phyloP scores from a whole-genome alignment of 1,140 invertebrate genomes.

The Archegozetes longisetosus region DNA sequence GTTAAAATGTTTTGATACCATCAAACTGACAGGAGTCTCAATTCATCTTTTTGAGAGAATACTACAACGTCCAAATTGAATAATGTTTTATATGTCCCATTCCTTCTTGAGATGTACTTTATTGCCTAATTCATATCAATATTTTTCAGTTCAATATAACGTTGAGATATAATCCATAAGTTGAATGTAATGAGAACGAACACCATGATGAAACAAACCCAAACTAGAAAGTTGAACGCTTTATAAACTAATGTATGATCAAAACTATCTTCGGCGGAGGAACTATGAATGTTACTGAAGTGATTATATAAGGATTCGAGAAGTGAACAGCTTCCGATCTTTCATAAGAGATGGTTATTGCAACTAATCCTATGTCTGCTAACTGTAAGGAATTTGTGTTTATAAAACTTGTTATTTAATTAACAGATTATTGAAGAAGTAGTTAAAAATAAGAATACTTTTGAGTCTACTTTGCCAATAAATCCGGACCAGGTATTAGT shows the following conservation, averaged over 20 bases:
- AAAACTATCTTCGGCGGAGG: not conserved
- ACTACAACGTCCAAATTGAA: no score
- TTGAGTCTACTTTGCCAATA: not conserved
- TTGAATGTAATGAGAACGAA: not conserved
- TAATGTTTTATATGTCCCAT: no score
- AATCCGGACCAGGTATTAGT: not conserved
- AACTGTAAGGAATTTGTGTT: not conserved
- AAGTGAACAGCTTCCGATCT: slow-evolving; percentile 3
- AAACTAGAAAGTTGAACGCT: not conserved
- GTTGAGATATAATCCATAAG: not conserved
- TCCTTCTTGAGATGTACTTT: no score
- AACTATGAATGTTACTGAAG: slow-evolving; percentile 5
- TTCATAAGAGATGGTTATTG: not conserved
- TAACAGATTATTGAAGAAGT: not conserved
- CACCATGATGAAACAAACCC: not conserved
- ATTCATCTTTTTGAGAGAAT: no score
- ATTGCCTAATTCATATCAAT: not conserved
- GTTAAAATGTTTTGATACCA: no score
- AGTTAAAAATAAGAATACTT: slow-evolving; percentile 4
- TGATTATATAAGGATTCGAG: slow-evolving; percentile 8
- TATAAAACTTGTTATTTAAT: not conserved
- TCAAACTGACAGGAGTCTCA: no score
- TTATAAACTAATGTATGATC: not conserved
- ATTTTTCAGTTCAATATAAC: not conserved
- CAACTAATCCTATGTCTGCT: slow-evolving; percentile 4